Base-by-base conservation (phyloP, 2,113 vertebrate genomes). In the Anarhynchus alexandrinus region DNA sequence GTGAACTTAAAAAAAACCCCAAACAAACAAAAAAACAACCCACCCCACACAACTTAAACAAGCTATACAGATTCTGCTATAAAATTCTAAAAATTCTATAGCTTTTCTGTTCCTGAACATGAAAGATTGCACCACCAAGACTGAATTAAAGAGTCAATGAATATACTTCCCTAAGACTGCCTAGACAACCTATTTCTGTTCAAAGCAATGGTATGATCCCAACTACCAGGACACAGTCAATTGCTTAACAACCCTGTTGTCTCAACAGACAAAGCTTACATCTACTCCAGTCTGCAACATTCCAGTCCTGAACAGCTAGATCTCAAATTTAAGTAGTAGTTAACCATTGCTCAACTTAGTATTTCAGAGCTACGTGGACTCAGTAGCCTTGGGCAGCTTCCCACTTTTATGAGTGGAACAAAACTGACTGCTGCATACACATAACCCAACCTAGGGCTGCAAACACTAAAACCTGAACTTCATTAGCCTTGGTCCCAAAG, bases 201-300 rank as follows among this genome's bases (percentile, higher is more conserved):
- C 47, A 94, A 90, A 89, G 61, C 65, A 58, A 52, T 9, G 12
- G 74, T 71, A 47, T 1, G 15, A 93, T 80, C 76, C 71, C 67
- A 80, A 59, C 29, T 23, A 78, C 74, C 49, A 74, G 58, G 52
- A 79, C 85, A 80, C 8, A 91, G 81, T 27, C 57, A 82, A 91
- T 64, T 89, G 70, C 81, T 94, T 95, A 94, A 94, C 77, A 79
- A 89, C 64, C 49, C 27, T 72, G 34, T 66, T 91, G 88, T 94
- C 83, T 95, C 78, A 69, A 49, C 49, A 94, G 61, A 90, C 73
- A 95, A 80, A 94, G 82, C 88, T 93, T 66, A 88, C 36, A 74
- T 93, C 87, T 94, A 90, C 74, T 91, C 74, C 79, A 78, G 69
- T 47, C 90, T 81, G 65, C 73, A 84, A 78, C 73, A 79, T 89